Evolutionary conservation across 2,888 invertebrate genomes (phyloP).

Genomic region (Tipula helvola): DNA sequence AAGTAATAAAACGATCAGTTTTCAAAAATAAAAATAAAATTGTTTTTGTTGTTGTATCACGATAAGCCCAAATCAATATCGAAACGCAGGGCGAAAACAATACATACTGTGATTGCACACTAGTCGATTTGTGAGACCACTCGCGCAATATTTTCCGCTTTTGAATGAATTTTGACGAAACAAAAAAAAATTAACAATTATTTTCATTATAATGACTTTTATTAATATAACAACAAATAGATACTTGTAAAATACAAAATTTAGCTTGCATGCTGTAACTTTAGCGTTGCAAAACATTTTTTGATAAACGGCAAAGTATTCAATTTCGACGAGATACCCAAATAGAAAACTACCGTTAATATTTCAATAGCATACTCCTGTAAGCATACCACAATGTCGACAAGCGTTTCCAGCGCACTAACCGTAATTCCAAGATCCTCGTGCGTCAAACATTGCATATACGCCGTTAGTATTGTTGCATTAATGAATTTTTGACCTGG

Average conservation of each 20-base stretch:
- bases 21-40: too few species aligned
- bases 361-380: conserved; percentile 75
- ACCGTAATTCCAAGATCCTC: conserved; percentile 65
- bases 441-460: conserved; percentile 70
- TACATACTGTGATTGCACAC: too few species aligned
- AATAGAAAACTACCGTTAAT: conserved; percentile 65
- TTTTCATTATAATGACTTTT: neutral
- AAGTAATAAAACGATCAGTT: too few species aligned
- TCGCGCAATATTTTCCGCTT: too few species aligned
- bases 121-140: too few species aligned
- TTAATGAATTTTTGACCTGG: conserved; percentile 41
- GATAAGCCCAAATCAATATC: too few species aligned
- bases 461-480: conserved; percentile 56
- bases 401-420: conserved; percentile 66
- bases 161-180: too few species aligned
- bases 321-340: conserved; percentile 66
- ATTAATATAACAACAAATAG: neutral
- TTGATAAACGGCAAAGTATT: conserved; percentile 65
- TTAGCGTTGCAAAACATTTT: conserved; percentile 67
- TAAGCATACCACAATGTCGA: conserved; percentile 70
- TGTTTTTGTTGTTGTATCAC: too few species aligned
- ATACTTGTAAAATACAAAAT: neutral
- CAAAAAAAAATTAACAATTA: too few species aligned
- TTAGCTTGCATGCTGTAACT: conserved; percentile 70
- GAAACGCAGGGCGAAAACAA: too few species aligned